Evolutionary conservation across 2,888 invertebrate genomes (phyloP).

Genomic region (Mycalesis mineus): DNA sequence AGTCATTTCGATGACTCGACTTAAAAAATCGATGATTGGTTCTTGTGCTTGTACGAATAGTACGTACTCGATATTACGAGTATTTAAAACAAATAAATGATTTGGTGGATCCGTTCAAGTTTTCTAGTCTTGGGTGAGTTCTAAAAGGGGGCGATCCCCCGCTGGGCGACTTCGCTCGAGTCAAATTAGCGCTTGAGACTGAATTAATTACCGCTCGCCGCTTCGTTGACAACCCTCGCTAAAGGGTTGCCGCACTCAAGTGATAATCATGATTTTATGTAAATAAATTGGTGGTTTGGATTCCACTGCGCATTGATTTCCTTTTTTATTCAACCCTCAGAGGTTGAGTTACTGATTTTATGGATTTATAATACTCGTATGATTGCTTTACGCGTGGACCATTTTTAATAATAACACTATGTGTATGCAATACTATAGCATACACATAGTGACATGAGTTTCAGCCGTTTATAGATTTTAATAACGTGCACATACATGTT

Average conservation of each 20-base stretch:
- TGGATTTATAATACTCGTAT: too few relatives aligned
- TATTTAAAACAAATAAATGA: neutral
- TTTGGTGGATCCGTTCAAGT: neutral
- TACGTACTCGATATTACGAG: neutral
- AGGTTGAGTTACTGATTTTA: too few relatives aligned
- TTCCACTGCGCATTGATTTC: neutral
- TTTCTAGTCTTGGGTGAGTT: neutral
- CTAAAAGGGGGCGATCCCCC: constrained; percentile 3
- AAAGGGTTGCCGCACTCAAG: constrained; percentile 30
- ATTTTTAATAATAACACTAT: too few relatives aligned
- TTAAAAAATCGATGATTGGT: too few relatives aligned
- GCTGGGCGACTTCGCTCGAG: constrained; percentile 49
- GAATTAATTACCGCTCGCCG: constrained; percentile 63
- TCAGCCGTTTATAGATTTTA: too few relatives aligned
- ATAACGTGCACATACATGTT: too few relatives aligned
- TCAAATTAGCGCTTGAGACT: constrained; percentile 68
- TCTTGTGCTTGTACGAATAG: neutral
- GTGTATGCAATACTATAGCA: too few relatives aligned
- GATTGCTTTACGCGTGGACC: too few relatives aligned
- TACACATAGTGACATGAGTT: too few relatives aligned
- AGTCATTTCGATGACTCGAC: too few relatives aligned
- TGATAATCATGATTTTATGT: constrained; percentile 21
- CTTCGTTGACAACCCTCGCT: constrained; percentile 54
- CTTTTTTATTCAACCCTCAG: neutral
- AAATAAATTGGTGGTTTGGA: constrained; percentile 2